Base-by-base conservation (phyloP, 1,140 invertebrate species). In the Drosophila sp. region DNA sequence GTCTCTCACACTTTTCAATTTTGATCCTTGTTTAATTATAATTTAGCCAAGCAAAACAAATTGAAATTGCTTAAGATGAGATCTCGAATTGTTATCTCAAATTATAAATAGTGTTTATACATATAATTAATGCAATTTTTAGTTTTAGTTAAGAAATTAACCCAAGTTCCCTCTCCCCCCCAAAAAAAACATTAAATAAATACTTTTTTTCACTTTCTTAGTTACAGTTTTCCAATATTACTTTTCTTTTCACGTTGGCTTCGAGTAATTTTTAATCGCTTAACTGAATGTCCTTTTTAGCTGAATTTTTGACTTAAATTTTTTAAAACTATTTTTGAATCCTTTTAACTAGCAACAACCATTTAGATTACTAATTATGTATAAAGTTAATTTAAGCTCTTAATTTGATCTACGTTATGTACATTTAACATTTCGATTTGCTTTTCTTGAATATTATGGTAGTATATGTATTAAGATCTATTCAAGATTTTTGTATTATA, bases 241-340 rank as follows among this genome's bases (percentile, higher is more conserved):
- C 62, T 65, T 47, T 65, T 44, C 56, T 56, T 68, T 62, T 47
- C 72, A 67, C 57, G 67, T 89, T 83, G 68, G 80, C 80, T 77
- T 87, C 64, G 64, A 76, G 70, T 85, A 80, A 64, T 75, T 72
- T 50, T 82, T 67, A 71, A 65, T 70, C 79, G 83, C 83, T 89
- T 87, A 77, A 89, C 74, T 84, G 83, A 87, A 87, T 87, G 83
- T 84, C 76, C 76, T 89, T 56, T 60, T 72, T 87, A 89, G 84
- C 70, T 83, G 76, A 79, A 79, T 73, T 79, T 75, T 86, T 70
- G 44, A 70, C 60, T 64, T 60, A 47, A 69, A 79, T 70, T 70
- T 10, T 66, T 70, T 65, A 64, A 68, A 27, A n/a, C 29, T 50
- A 74, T 68, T 77, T 17, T 62, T 58, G 30, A 38, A 44, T 74